Conservation (phyloP, 53 echinoderm and acorn worm species). For the Hippasteria phrygiana region DNA sequence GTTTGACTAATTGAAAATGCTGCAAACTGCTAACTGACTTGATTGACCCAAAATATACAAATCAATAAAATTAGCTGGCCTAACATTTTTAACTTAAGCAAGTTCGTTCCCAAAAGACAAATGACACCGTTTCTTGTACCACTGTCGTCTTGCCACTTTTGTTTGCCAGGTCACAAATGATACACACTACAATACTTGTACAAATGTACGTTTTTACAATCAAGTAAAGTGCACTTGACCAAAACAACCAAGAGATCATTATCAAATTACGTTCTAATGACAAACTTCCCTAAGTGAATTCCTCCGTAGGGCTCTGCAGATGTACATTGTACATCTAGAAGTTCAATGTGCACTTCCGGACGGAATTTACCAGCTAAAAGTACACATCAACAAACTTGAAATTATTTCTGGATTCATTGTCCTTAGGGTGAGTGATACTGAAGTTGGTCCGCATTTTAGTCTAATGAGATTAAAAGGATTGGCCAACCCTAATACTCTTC, state of each 20-base stretch:
- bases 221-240: neutral
- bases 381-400: neutral
- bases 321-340: neutral
- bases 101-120: too few relatives aligned
- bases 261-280: neutral
- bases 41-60: too few relatives aligned
- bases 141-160: too few relatives aligned
- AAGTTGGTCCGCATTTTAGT: neutral
- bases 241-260: neutral
- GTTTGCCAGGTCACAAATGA: neutral
- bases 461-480: neutral
- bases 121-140: too few relatives aligned
- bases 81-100: too few relatives aligned
- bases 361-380: neutral
- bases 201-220: too few relatives aligned
- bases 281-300: conserved; percentile 11
- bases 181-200: neutral
- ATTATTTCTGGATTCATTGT: neutral
- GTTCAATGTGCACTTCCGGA: neutral
- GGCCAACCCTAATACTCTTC: neutral
- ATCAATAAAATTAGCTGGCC: too few relatives aligned
- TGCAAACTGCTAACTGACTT: too few relatives aligned
- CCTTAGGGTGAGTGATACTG: neutral
- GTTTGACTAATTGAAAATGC: too few relatives aligned
- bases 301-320: neutral